These are phyloP conservation scores for Halcyon leucocephala DNA, from an alignment of 2,797 vertebrate species.

Conservation along the genomic window DNA sequence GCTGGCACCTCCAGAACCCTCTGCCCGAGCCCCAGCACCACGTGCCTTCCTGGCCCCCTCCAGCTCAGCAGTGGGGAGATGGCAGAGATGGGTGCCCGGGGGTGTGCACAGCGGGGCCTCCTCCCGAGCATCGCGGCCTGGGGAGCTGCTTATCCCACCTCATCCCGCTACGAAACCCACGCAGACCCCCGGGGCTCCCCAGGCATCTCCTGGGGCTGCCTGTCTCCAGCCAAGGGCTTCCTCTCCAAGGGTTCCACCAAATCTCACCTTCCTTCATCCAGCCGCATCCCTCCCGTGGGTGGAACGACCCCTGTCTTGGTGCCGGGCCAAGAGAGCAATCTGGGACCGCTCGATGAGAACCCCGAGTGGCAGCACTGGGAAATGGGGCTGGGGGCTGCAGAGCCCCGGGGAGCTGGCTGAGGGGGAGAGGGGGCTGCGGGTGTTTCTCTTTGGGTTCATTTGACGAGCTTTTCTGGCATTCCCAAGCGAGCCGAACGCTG, in stretches of 20 bases:
- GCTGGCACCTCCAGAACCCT: background rate
- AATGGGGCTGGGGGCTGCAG: background rate
- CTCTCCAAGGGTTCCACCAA: background rate
- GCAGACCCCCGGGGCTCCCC: background rate
- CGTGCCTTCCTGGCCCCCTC: rapidly evolving
- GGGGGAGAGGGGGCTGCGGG: background rate
- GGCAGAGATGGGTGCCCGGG: background rate
- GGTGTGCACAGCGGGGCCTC: background rate
- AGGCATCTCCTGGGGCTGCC: background rate
- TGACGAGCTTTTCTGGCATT: background rate
- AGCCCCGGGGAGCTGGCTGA: background rate
- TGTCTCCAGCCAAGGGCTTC: background rate
- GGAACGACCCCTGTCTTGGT: rapidly evolving
- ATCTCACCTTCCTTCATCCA: rapidly evolving
- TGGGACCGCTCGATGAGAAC: background rate
- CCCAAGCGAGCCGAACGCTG: background rate
- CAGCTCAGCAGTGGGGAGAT: rapidly evolving
- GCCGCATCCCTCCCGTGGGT: background rate
- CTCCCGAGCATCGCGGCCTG: background rate
- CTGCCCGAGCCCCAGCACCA: rapidly evolving
- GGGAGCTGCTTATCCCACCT: background rate
- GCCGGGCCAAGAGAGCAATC: rapidly evolving
- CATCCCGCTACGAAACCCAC: background rate
- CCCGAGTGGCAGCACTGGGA: background rate
- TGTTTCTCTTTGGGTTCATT: background rate